Evolutionary conservation across 2,888 invertebrate species (phyloP).

Genomic region (Hybos culiciformis): DNA sequence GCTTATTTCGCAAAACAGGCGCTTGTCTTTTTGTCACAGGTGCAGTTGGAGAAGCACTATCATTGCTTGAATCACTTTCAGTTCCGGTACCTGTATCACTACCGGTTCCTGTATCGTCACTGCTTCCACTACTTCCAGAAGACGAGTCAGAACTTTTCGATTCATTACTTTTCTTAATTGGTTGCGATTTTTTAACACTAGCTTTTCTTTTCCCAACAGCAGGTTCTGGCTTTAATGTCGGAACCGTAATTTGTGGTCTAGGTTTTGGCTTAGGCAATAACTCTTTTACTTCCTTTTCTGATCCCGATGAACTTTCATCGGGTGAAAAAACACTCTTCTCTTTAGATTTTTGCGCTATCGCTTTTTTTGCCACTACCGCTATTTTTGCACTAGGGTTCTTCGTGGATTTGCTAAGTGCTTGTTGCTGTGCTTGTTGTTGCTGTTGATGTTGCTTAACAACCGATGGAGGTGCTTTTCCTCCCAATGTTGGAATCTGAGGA

Average conservation of each 20-base stretch:
- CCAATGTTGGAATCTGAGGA: constrained; percentile 23
- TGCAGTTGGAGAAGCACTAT: constrained; percentile 13
- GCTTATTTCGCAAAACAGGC: constrained; percentile 5
- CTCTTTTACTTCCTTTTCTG: constrained; percentile 35
- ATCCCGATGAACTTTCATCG: constrained; percentile 60
- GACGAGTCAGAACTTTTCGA: constrained; percentile 21
- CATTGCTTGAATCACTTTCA: constrained; percentile 10
- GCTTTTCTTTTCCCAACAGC: constrained; percentile 27
- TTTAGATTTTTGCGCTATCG: constrained; percentile 29
- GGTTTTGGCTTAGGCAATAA: constrained; percentile 8
- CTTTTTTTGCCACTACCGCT: constrained; percentile 11
- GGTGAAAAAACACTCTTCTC: constrained; percentile 74
- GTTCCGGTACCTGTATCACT: constrained; percentile 22
- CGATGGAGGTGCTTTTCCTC: constrained; percentile 34
- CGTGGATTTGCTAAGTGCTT: constrained; percentile 12
- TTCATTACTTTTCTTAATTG: constrained; percentile 20
- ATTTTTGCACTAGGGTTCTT: constrained; percentile 10
- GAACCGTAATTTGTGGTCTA: constrained; percentile 6
- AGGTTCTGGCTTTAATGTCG: constrained; percentile 20
- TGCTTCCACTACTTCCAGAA: too few relatives aligned
- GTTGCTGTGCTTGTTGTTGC: constrained; percentile 23
- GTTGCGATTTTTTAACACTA: constrained; percentile 24
- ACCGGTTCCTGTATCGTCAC: constrained; percentile 25
- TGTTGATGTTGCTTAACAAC: constrained; percentile 22
- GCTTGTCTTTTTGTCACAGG: constrained; percentile 7